phyloP scores from a whole-genome alignment of 2,888 invertebrate genomes.

The Furcula furcula region DNA sequence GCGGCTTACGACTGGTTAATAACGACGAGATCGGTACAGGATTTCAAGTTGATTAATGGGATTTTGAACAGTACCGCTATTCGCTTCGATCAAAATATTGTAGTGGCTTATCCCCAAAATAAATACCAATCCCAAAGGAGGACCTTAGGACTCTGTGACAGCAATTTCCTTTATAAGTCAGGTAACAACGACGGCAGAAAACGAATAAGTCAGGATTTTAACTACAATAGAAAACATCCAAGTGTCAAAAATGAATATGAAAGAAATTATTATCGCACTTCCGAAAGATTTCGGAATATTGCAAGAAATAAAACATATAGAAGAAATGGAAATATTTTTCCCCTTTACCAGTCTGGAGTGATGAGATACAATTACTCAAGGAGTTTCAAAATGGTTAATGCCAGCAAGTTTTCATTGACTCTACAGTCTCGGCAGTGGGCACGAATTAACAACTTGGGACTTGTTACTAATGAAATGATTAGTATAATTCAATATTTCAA shows the following conservation, averaged over 20 bases:
- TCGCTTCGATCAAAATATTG: conserved; percentile 65
- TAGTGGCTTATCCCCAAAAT: conserved; percentile 45
- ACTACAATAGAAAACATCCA: conserved; percentile 12
- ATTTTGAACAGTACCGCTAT: conserved; percentile 57
- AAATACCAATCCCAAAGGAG: conserved; percentile 9
- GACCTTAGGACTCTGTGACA: conserved; percentile 41
- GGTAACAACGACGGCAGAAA: background rate
- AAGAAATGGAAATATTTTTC: conserved; percentile 33
- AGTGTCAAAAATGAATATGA: conserved; percentile 43
- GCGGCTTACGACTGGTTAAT: conserved; percentile 66
- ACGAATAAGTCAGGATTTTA: conserved; percentile 6
- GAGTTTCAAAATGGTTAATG: conserved; percentile 52
- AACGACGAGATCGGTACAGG: conserved; percentile 43
- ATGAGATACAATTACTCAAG: conserved; percentile 52
- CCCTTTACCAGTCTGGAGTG: conserved; percentile 49
- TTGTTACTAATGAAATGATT: conserved; percentile 23
- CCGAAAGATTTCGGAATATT: conserved; percentile 53
- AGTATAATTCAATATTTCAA: conserved; percentile 67
- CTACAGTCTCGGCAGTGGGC: conserved; percentile 30
- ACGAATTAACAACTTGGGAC: conserved; percentile 13
- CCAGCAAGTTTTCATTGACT: conserved; percentile 45
- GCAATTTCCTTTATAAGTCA: conserved; percentile 50
- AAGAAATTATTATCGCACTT: conserved; percentile 51
- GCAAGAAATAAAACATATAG: conserved; percentile 46
- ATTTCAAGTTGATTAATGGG: conserved; percentile 48